These are phyloP conservation scores for Ciona savignyi DNA, from an alignment of 23 tunicate genomes.

Conservation along the genomic window DNA sequence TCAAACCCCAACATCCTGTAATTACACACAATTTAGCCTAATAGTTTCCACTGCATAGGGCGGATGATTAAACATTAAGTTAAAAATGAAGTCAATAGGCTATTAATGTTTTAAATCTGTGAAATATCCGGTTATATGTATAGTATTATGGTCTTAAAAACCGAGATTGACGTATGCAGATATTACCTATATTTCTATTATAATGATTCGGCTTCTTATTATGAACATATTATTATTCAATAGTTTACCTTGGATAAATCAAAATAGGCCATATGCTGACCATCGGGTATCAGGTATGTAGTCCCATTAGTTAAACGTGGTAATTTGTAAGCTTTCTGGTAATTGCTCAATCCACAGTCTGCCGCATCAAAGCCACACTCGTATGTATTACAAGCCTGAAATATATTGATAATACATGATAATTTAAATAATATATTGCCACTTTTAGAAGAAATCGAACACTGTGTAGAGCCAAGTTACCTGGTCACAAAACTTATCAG, in stretches of 20 bases:
- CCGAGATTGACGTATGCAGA: no score
- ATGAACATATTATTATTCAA: neutral
- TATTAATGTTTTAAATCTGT: no score
- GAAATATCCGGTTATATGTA: no score
- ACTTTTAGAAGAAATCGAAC: no score
- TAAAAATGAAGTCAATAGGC: no score
- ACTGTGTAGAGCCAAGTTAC: constrained; percentile 23
- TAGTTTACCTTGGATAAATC: constrained; percentile 18
- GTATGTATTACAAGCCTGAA: constrained; percentile 63
- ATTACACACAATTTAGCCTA: no score
- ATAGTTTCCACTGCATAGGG: no score
- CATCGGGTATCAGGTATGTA: constrained; percentile 29
- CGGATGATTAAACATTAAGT: no score
- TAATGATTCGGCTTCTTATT: neutral
- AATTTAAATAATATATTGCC: neutral
- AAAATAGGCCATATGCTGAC: constrained; percentile 43
- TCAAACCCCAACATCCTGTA: no score
- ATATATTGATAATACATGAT: neutral
- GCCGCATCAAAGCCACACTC: constrained; percentile 95
- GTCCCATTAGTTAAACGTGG: constrained; percentile 35
- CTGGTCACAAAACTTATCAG: constrained; percentile 97
- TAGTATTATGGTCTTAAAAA: no score
- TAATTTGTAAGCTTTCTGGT: constrained; percentile 30
- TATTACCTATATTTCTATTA: no score
- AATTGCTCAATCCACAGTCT: constrained; percentile 78